Conservation (phyloP, 2,113 vertebrate genomes). For the Baryphthengus martii region DNA sequence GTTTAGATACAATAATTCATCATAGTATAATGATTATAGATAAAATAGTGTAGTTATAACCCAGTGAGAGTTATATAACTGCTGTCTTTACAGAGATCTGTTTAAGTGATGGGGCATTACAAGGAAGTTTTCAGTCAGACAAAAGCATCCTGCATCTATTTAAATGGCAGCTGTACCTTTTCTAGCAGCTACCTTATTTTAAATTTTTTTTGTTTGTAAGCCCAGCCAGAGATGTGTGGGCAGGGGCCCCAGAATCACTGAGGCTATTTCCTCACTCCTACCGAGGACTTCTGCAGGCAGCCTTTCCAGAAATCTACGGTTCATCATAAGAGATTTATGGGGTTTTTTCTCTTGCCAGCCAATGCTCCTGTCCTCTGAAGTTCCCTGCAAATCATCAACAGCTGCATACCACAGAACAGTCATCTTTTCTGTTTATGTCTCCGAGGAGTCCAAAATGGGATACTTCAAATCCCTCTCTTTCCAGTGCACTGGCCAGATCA, state of each 20-base stretch:
- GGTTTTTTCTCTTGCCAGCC: neutral
- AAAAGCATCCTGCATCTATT: neutral
- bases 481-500: neutral
- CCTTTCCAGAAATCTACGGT: neutral
- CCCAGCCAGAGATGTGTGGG: neutral
- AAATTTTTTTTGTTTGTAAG: neutral
- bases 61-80: neutral
- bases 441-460: neutral
- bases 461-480: neutral
- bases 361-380: neutral
- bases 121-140: neutral
- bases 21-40: neutral
- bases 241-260: neutral
- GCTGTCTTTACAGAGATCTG: neutral
- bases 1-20: neutral
- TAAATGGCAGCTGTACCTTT: neutral
- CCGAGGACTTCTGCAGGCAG: neutral
- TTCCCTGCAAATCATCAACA: neutral
- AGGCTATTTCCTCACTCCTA: neutral
- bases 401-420: neutral
- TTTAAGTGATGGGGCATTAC: neutral
- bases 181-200: neutral
- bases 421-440: neutral
- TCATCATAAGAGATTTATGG: neutral
- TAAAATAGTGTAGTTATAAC: neutral